Evolutionary conservation across 2,888 invertebrate genomes (phyloP).

Genomic region (Aradus depressus): DNA sequence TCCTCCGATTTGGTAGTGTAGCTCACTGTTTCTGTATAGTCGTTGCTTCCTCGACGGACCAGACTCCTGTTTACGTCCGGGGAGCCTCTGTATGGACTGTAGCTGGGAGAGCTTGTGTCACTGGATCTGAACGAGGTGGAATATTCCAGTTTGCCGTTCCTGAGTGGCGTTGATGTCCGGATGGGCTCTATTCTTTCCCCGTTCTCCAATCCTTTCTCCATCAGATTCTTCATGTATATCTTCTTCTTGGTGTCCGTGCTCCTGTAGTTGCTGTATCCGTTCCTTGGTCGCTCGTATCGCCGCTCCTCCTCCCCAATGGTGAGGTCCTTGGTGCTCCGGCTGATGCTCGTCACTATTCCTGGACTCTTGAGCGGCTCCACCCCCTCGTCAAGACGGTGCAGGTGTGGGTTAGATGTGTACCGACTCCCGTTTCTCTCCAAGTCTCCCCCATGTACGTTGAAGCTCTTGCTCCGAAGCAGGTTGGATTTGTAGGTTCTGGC

Average conservation of each 20-base stretch:
- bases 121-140: conserved; percentile 32
- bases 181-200: conserved; percentile 18
- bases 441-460: conserved; percentile 57
- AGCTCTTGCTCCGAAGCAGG: conserved; percentile 70
- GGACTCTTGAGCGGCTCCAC: conserved; percentile 70
- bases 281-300: conserved; percentile 26
- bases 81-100: conserved; percentile 27
- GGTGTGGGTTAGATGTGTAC: conserved; percentile 58
- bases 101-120: conserved; percentile 25
- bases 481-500: conserved; percentile 64
- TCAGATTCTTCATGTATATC: conserved; percentile 55
- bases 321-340: conserved; percentile 68
- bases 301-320: conserved; percentile 40
- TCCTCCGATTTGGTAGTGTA: conserved; percentile 56
- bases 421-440: conserved; percentile 42
- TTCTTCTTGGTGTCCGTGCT: conserved; percentile 50
- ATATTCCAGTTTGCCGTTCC: conserved; percentile 32
- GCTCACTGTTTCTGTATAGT: conserved; percentile 59
- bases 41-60: conserved; percentile 47
- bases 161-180: conserved; percentile 34
- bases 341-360: conserved; percentile 73
- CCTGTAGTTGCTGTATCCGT: conserved; percentile 38
- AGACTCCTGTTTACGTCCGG: conserved; percentile 27
- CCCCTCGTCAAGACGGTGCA: conserved; percentile 56
- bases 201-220: conserved; percentile 50